Evolutionary conservation across 1,140 invertebrate genomes (phyloP).

Genomic region (Babylonia areolata): DNA sequence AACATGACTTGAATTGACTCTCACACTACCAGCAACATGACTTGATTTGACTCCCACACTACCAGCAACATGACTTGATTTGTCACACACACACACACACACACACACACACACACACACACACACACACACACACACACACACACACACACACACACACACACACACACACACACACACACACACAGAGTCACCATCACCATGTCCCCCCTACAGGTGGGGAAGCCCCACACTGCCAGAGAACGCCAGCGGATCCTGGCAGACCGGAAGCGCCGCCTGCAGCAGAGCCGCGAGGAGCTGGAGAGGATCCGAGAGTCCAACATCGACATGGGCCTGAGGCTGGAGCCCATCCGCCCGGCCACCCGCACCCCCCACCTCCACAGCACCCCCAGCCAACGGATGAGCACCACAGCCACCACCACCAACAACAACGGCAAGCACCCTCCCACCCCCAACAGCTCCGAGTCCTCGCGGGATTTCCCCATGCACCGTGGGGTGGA

Average conservation of each 20-base stretch:
- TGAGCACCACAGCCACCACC: background rate
- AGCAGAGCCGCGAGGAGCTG: conserved; percentile 29
- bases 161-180: too few relatives aligned
- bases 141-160: too few relatives aligned
- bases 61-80: too few relatives aligned
- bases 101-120: background rate
- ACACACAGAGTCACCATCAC: too few relatives aligned
- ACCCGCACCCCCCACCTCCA: background rate
- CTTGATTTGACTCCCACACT: too few relatives aligned
- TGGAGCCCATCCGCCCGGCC: conserved; percentile 35
- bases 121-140: too few relatives aligned
- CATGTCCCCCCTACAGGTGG: background rate
- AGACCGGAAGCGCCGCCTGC: conserved; percentile 14
- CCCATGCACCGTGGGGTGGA: background rate
- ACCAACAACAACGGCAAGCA: conserved; percentile 15
- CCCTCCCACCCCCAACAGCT: conserved; percentile 37
- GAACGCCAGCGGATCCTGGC: conserved; percentile 28
- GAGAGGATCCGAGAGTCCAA: conserved; percentile 32
- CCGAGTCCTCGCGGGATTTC: background rate
- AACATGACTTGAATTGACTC: too few relatives aligned
- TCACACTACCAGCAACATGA: background rate
- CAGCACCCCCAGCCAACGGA: background rate
- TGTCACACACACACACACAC: background rate
- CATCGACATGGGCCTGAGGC: conserved; percentile 42
- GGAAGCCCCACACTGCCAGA: conserved; percentile 18